phyloP scores from a whole-genome alignment of 2,797 vertebrate genomes.

The Dicrostonyx torquatus region DNA sequence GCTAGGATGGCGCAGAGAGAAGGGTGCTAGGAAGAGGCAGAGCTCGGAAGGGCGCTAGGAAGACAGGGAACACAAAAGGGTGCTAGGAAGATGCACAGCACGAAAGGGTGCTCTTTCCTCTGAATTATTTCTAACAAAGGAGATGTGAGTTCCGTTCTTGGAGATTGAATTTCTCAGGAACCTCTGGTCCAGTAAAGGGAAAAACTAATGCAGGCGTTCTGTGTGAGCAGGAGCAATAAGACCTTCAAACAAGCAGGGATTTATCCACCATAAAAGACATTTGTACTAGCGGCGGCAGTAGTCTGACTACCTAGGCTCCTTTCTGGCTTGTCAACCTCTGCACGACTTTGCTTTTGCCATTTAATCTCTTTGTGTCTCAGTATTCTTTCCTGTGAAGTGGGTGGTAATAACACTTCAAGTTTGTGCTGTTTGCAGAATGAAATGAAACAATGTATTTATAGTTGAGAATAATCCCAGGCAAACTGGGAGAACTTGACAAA shows the following conservation, averaged over 20 bases:
- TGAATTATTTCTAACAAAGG: background rate
- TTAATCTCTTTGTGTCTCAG: background rate
- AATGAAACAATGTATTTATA: background rate
- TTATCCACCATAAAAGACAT: background rate
- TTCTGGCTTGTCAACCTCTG: background rate
- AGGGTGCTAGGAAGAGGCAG: background rate
- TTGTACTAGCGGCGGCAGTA: background rate
- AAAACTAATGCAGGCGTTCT: background rate
- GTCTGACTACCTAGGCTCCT: background rate
- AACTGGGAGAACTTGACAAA: background rate
- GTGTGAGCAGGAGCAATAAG: background rate
- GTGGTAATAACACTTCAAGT: background rate
- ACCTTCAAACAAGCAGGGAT: background rate
- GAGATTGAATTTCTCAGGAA: slow-evolving; percentile 25
- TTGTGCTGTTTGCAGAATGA: background rate
- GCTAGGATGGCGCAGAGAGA: too few species aligned
- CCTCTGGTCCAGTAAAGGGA: background rate
- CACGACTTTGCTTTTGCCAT: background rate
- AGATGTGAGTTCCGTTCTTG: background rate
- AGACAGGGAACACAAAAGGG: background rate
- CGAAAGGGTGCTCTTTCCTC: background rate
- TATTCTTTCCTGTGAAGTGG: slow-evolving; percentile 12
- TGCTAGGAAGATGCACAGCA: background rate
- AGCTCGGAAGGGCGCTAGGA: too few species aligned
- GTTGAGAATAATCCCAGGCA: background rate